phyloP scores from a whole-genome alignment of 2,113 vertebrate species.

The Rhadina sibilatrix region DNA sequence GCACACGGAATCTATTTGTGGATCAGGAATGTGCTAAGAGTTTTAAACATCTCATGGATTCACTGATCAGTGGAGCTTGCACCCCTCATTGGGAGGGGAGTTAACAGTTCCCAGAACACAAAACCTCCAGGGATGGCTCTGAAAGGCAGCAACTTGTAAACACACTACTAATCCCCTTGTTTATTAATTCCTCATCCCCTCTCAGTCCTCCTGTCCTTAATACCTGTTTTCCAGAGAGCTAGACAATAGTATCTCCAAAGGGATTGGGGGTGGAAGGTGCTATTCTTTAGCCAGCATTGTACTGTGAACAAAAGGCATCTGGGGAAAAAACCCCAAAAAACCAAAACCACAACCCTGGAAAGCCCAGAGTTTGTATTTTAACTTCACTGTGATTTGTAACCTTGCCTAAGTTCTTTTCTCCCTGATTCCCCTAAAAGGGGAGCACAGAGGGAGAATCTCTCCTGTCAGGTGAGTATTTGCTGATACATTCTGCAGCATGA shows the following conservation, averaged over 20 bases:
- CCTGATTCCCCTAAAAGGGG: accelerated
- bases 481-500: neutral
- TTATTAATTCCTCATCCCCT: neutral
- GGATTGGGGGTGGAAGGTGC: neutral
- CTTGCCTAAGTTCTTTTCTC: neutral
- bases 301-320: neutral
- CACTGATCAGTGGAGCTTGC: neutral
- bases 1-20: neutral
- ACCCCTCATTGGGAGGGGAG: neutral
- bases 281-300: neutral
- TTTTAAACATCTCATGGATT: neutral
- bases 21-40: neutral
- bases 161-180: neutral
- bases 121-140: neutral
- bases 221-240: neutral
- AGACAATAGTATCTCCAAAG: neutral
- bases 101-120: neutral
- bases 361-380: neutral
- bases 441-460: neutral
- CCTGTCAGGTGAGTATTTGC: neutral
- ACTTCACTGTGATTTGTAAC: neutral
- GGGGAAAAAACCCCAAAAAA: neutral
- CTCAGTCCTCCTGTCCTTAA: neutral
- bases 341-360: neutral
- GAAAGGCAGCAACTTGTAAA: slow-evolving; percentile 2